Evolutionary conservation across 2,797 vertebrate genomes (phyloP).

Genomic region (Craterocephalus amniculus): DNA sequence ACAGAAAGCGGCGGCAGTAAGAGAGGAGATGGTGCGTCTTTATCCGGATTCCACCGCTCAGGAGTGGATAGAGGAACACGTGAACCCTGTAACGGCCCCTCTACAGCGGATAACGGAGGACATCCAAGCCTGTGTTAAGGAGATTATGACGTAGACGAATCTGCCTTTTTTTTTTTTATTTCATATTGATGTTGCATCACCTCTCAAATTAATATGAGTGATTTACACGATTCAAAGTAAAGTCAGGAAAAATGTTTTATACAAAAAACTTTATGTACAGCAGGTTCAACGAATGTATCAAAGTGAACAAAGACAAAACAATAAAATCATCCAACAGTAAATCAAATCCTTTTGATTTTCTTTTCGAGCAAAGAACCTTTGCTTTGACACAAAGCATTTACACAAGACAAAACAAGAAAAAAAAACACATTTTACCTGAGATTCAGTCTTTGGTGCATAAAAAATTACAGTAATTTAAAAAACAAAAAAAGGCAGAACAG

Average conservation of each 20-base stretch:
- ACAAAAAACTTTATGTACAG: slow-evolving; percentile 35
- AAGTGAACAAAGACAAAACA: slow-evolving; percentile 39
- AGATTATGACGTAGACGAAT: slow-evolving; percentile 60
- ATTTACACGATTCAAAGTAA: neutral
- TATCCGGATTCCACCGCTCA: slow-evolving; percentile 85
- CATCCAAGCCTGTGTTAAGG: slow-evolving; percentile 72
- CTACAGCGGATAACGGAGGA: slow-evolving; percentile 86
- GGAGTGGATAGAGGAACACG: slow-evolving; percentile 94
- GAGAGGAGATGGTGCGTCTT: slow-evolving; percentile 82
- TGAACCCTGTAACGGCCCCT: slow-evolving; percentile 81
- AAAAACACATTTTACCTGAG: slow-evolving; percentile 44
- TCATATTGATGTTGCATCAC: neutral
- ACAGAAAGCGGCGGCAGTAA: slow-evolving; percentile 78
- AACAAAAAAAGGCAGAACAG: slow-evolving; percentile 11
- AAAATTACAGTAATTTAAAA: neutral
- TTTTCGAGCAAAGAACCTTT: slow-evolving; percentile 9
- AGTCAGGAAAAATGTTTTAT: neutral
- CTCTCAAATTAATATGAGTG: neutral
- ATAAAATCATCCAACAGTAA: neutral
- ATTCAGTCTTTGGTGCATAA: slow-evolving; percentile 57
- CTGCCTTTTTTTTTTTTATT: slow-evolving; percentile 4
- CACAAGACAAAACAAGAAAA: neutral
- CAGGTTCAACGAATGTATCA: slow-evolving; percentile 17
- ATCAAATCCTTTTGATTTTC: neutral
- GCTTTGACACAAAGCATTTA: neutral